Evolutionary conservation across 2,113 vertebrate species (phyloP), one percentile per base, ranked within the genome.

Genomic region (Mugil cephalus): DNA sequence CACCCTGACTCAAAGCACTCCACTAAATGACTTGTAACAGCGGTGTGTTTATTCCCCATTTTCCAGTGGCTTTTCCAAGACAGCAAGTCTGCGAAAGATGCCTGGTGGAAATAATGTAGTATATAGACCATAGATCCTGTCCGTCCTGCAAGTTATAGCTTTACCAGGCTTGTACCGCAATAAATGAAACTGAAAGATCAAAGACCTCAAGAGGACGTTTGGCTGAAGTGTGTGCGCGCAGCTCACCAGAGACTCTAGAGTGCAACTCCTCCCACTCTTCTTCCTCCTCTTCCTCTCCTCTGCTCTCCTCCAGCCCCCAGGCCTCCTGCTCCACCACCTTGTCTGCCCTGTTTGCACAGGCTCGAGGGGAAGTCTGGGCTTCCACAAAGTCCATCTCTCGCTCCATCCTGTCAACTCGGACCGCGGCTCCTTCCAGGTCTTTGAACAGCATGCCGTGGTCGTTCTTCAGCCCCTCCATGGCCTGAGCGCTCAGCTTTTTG

Each of bases 361-460:
- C 94, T 0, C 94, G 94, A 0, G 95, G 95, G 0, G 96, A 95
- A 79, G 94, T 96, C 92, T 94, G 95, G 0, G 88, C 94, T 90
- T 97, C 97, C 61, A 97, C 89, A 53, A 95, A 96, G 80, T 99
- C 97, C 79, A 98, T 94, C 78, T 98, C 96, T 0, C 94, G 80
- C 85, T 99, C 98, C 69, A 96, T 87, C 0, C 95, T 93, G 47
- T 97, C 95, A 79, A 98, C 91, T 0, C 93, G 91, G 21, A 92
- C 91, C 0, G 91, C 92, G 0, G 95, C 87, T 2, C 81, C 93
- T 69, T 96, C 95, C 0, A 96, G 88, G 85, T 98, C 96, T 0
- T 88, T 84, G 47, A 92, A 86, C 66, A 98, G 91, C 0, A 69
- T 66, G 46, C 91, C 86, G 18, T 96, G 93, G 36, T 97, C 95